Percentiles rank a stretch among this genome's conserved stretches.
These are phyloP conservation scores for Amphiprion clarkii DNA, from an alignment of 2,797 vertebrate species.

Conservation along the genomic window DNA sequence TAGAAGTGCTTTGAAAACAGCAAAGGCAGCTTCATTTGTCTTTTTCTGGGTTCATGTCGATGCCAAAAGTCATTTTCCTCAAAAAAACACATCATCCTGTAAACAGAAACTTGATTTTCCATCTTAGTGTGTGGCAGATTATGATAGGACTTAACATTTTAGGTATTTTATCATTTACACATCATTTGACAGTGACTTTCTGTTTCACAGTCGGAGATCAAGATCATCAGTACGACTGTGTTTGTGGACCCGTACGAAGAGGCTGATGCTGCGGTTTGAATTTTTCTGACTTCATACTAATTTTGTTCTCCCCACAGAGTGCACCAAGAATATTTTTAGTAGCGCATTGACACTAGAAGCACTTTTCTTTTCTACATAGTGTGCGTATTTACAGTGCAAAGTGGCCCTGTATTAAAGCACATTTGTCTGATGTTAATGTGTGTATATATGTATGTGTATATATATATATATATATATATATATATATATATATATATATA, in stretches of 20 bases:
- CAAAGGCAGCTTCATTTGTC: neutral
- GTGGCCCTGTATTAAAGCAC: neutral
- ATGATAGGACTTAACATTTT: too few species aligned
- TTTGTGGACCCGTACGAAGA: slow-evolving; percentile 98
- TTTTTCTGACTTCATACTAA: neutral
- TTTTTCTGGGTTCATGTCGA: neutral
- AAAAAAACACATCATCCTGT: neutral
- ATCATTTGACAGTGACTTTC: neutral
- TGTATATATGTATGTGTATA: too few species aligned
- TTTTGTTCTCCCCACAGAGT: too few species aligned
- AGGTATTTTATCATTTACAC: neutral
- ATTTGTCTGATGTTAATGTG: neutral
- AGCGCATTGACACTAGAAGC: too few species aligned
- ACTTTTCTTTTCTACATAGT: too few species aligned
- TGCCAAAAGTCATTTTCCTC: neutral
- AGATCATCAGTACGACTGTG: slow-evolving; percentile 88
- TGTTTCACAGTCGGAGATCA: slow-evolving; percentile 90
- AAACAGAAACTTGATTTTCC: neutral
- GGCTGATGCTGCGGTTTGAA: slow-evolving; percentile 92
- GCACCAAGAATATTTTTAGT: too few species aligned
- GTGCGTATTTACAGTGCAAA: neutral
- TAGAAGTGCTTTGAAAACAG: too few species aligned
- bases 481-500: too few species aligned
- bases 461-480: too few species aligned
- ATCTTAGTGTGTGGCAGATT: neutral